These are phyloP conservation scores for Parelbella ahira DNA, from an alignment of 2,888 invertebrate species.

Conservation along the genomic window DNA sequence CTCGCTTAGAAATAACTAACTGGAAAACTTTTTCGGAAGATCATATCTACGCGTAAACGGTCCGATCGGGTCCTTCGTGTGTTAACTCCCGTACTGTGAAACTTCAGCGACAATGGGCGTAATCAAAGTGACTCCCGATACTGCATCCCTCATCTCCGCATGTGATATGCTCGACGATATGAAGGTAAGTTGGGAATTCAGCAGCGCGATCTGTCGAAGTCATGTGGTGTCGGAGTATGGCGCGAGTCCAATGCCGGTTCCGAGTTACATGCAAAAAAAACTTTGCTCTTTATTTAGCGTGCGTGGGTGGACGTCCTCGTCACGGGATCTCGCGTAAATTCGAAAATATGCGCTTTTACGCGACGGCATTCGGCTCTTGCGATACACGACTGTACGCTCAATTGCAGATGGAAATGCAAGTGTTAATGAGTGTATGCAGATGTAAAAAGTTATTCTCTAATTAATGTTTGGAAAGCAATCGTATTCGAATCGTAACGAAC, in stretches of 20 bases:
- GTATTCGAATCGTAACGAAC: constrained; percentile 16
- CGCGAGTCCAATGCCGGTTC: constrained; percentile 47
- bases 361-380: constrained; percentile 37
- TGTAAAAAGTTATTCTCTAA: constrained; percentile 25
- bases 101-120: constrained; percentile 60
- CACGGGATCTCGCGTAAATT: constrained; percentile 43
- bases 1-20: constrained; percentile 46
- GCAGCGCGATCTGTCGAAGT: constrained; percentile 31
- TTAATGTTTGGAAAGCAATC: constrained; percentile 25
- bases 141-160: constrained; percentile 65
- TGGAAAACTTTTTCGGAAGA: constrained; percentile 42
- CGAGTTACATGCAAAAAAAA: constrained; percentile 50
- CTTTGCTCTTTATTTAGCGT: constrained; percentile 46
- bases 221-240: constrained; percentile 50
- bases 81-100: constrained; percentile 35
- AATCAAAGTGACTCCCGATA: constrained; percentile 70
- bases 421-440: constrained; percentile 26
- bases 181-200: constrained; percentile 59
- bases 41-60: constrained; percentile 55
- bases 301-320: constrained; percentile 42
- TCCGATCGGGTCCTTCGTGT: constrained; percentile 60
- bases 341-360: constrained; percentile 50
- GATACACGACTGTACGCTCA: constrained; percentile 28
- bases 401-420: constrained; percentile 25
- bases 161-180: constrained; percentile 76